phyloP scores from a whole-genome alignment of 2,113 vertebrate species.

The Craseonycteris thonglongyai region DNA sequence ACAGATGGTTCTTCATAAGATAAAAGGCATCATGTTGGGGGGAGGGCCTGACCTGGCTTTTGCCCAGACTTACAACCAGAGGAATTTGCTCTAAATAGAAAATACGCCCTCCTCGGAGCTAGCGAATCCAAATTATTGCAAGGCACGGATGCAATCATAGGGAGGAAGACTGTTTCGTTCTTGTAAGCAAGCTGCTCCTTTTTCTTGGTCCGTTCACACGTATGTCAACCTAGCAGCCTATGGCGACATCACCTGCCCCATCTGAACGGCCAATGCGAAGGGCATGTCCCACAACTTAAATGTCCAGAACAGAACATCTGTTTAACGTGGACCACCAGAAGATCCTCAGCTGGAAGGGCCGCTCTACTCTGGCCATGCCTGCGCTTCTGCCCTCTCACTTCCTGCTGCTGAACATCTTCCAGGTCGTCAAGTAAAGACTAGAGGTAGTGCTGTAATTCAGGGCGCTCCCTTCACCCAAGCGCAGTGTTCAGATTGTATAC shows the following conservation, averaged over 20 bases:
- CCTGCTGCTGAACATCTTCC: not conserved
- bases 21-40: not conserved
- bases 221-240: not conserved
- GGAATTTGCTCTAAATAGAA: not conserved
- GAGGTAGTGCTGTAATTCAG: fast-evolving
- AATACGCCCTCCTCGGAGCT: too few relatives aligned
- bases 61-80: not conserved
- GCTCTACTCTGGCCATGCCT: fast-evolving
- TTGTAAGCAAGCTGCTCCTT: not conserved
- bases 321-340: not conserved
- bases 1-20: not conserved
- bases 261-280: not conserved
- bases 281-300: not conserved
- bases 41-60: not conserved
- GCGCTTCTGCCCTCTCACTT: fast-evolving
- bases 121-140: not conserved
- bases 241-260: not conserved
- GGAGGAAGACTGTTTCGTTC: not conserved
- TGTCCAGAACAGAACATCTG: not conserved
- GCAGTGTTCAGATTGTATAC: not conserved
- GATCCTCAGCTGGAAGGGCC: not conserved
- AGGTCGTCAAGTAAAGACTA: not conserved
- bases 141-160: not conserved
- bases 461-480: too few relatives aligned
- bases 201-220: not conserved